Base-by-base conservation (phyloP, 1,140 invertebrate species). In the Drosophila baimaii region DNA sequence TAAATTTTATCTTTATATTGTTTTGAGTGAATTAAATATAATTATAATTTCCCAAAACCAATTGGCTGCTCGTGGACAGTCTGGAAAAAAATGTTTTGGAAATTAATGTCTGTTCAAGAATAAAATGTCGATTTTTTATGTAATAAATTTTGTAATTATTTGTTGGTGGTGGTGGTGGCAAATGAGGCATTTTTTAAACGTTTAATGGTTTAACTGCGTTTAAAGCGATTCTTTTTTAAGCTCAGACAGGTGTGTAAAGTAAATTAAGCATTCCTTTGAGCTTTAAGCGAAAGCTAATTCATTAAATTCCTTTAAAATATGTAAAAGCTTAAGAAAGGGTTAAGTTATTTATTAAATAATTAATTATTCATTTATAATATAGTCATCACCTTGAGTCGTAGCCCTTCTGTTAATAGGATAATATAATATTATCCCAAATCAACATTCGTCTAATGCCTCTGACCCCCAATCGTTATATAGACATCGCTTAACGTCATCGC, bases 11-110 rank as follows among this genome's bases (percentile, higher is more conserved):
- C 83, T 61, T 47, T 46, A 62, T 58, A 59, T 72, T 52, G 57
- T 73, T 73, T 83, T 31, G 39, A 51, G 46, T 68, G 61, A 88
- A 89, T 88, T 88, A 88, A 88, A 88, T 88, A 83, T 85, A 85
- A 85, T 85, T 79, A 65, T 21, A 56, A 49, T 29, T 55, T 59
- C 49, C 56, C 58, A 43, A 57, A 54, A 46, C 56, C 81, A 71
- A 75, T 65, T 69, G 43, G 4, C 19, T 68, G 15, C 37, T 15
- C 49, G 37, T 54, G 55, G 31, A 5, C 21, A 23, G n/a, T 17
- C 4, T 7, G 17, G 33, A 66, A 25, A 54, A 5, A 47, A n/a
- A n/a, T n/a, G 37, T 54, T 27, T 66, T 35, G 33, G 5, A 43
- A 47, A 39, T 29, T 39, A 35, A 33, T 63, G 59, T 31, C 46